phyloP scores from a whole-genome alignment of 2,797 vertebrate species.

The Rhinichthys osculus region DNA sequence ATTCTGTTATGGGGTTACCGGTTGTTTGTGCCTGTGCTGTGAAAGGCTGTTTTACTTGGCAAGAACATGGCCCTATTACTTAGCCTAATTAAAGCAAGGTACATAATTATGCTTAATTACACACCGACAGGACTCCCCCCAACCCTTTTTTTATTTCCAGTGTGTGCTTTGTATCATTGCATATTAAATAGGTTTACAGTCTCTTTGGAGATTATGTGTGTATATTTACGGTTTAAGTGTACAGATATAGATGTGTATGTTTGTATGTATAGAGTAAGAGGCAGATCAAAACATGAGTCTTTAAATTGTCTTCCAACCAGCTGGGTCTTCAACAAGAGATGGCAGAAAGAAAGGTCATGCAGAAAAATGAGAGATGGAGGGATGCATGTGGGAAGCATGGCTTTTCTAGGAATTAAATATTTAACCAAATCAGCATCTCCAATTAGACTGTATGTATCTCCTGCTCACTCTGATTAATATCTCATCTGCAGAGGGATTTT shows the following conservation, averaged over 20 bases:
- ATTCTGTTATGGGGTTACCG: constrained; percentile 28
- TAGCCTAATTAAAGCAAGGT: constrained; percentile 69
- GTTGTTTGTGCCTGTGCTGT: constrained; percentile 65
- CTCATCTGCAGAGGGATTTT: constrained; percentile 36
- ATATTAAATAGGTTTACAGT: constrained; percentile 49
- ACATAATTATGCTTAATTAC: constrained; percentile 71
- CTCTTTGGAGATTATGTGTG: constrained; percentile 35
- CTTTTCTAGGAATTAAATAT: constrained; percentile 26
- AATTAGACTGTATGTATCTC: constrained; percentile 30
- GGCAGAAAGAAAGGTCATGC: constrained; percentile 19
- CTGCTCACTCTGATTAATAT: constrained; percentile 49
- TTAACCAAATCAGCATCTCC: constrained; percentile 42
- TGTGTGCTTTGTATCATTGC: constrained; percentile 64
- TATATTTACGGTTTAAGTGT: constrained; percentile 40
- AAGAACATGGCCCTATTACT: constrained; percentile 67
- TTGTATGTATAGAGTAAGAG: constrained; percentile 33
- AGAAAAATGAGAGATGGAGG: constrained; percentile 9
- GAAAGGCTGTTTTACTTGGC: constrained; percentile 71
- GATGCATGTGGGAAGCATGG: constrained; percentile 33
- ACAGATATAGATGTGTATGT: constrained; percentile 23
- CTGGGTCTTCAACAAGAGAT: constrained; percentile 32
- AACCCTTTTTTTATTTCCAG: constrained; percentile 54
- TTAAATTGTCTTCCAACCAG: constrained; percentile 13
- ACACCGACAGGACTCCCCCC: constrained; percentile 55
- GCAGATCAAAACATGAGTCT: constrained; percentile 24